phyloP scores from a whole-genome alignment of 2,888 invertebrate genomes.

The Caenorhabditis becei region DNA sequence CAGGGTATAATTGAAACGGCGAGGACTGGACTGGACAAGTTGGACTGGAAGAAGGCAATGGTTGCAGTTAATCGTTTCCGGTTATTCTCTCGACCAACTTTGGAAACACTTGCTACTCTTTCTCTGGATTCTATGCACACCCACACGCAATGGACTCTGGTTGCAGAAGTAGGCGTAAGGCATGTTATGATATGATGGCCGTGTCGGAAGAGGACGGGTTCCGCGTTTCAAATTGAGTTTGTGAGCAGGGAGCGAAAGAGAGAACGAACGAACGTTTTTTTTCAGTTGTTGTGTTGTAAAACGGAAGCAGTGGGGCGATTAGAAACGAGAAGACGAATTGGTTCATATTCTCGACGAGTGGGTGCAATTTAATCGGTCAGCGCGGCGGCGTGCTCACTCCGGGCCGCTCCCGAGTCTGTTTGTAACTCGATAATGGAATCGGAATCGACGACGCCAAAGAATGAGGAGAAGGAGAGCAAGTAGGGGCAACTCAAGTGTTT shows the following conservation, averaged over 20 bases:
- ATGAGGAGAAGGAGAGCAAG: slow-evolving; percentile 2
- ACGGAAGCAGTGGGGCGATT: neutral
- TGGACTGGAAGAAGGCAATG: neutral
- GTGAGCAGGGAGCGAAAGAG: slow-evolving; percentile 9
- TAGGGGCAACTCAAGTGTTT: slow-evolving; percentile 35
- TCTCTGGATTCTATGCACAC: too few species aligned
- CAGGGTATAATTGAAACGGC: neutral
- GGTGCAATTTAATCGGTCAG: slow-evolving; percentile 43
- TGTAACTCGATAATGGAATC: slow-evolving; percentile 50
- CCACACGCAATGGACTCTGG: neutral
- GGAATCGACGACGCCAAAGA: slow-evolving; percentile 10
- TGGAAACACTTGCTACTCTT: neutral
- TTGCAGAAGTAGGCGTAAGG: neutral
- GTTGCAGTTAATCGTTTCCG: slow-evolving; percentile 14
- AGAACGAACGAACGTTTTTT: slow-evolving; percentile 26
- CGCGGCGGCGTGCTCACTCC: neutral
- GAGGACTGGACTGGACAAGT: too few species aligned
- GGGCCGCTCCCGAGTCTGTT: neutral
- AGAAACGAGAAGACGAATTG: slow-evolving; percentile 10
- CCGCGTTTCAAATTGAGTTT: slow-evolving; percentile 13
- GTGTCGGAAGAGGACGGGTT: slow-evolving; percentile 4
- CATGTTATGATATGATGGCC: slow-evolving; percentile 25
- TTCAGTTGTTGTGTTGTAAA: neutral
- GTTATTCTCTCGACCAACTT: neutral
- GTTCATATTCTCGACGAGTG: slow-evolving; percentile 26